Evolutionary conservation across 2,113 vertebrate genomes (phyloP), one percentile per base, ranked within the genome.

Genomic region (Riparia riparia): DNA sequence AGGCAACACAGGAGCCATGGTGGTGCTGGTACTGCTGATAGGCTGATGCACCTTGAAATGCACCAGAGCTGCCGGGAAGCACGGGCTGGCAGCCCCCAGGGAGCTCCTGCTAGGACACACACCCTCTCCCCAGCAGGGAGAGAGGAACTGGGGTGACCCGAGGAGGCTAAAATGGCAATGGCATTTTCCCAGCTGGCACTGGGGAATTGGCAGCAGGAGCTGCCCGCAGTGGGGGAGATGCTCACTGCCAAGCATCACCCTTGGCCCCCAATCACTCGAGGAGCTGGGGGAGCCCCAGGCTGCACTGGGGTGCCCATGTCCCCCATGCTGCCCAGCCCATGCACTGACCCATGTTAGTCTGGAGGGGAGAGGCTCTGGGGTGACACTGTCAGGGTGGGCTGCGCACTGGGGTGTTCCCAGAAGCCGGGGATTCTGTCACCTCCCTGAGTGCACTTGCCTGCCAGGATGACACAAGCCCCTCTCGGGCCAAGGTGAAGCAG

Each of bases 371-470:
- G 84, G n/a, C 53, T 71, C 0, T 8, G 7, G 69, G 74, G 84
- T 60, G 85, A 96, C 94, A 96, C 94, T 95, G 96, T 96, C 96
- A 94, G 94, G 87, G 82, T 29, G 31, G 73, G 87, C 70, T 60
- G 78, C 66, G 61, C 8, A 10, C 82, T 21, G 61, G 49, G 11
- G 8, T 51, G 51, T 10, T 53, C 56, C 65, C 81, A 56, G 44
- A 79, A 85, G 31, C 41, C 0, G 0, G 49, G 28, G 45, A 49
- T 3, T 7, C 42, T 2, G 0, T 29, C 9, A 6, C 53, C 60
- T 60, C 63, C 66, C 49, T 37, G 37, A 90, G 34, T 16, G 66
- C 2, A 1, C 32, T 21, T 60, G 63, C 45, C 34, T 28, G 12
- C 26, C 28, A 57, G n/a, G 39, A 54, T 28, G 50, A 60, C 53